phyloP scores from a whole-genome alignment of 1,140 invertebrate species.

The Mamestra configurata region DNA sequence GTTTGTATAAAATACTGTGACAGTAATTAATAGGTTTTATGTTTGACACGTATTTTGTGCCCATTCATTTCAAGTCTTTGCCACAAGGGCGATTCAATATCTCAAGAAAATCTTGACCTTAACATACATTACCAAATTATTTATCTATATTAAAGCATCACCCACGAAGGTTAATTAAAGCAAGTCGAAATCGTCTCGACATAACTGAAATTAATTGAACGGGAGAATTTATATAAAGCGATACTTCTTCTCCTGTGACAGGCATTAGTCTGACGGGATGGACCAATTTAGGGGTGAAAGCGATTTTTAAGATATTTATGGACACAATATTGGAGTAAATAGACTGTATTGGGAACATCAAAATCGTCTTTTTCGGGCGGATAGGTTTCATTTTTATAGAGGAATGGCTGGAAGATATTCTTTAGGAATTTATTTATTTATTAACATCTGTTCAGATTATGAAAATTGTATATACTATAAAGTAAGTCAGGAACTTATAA shows the following conservation, averaged over 20 bases:
- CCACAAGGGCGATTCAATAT: too few species aligned
- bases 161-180: slow-evolving; percentile 67
- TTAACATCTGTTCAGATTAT: too few species aligned
- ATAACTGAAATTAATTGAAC: slow-evolving; percentile 76
- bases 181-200: slow-evolving; percentile 65
- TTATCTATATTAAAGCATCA: slow-evolving; percentile 15
- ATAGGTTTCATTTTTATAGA: neutral
- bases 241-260: slow-evolving; percentile 72
- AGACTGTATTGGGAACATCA: slow-evolving; percentile 5
- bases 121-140: slow-evolving; percentile 3
- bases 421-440: too few species aligned
- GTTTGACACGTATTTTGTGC: too few species aligned
- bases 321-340: slow-evolving; percentile 3
- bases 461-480: too few species aligned
- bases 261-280: slow-evolving; percentile 60
- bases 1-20: too few species aligned
- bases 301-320: slow-evolving; percentile 36
- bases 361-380: neutral
- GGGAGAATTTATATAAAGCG: slow-evolving; percentile 73
- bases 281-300: slow-evolving; percentile 55
- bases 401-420: neutral
- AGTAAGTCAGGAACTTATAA: too few species aligned
- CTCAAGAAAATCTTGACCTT: neutral
- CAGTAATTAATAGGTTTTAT: too few species aligned
- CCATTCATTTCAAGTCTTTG: too few species aligned